Conservation (phyloP, 1,140 invertebrate genomes). For the Halictus rubicundus region DNA sequence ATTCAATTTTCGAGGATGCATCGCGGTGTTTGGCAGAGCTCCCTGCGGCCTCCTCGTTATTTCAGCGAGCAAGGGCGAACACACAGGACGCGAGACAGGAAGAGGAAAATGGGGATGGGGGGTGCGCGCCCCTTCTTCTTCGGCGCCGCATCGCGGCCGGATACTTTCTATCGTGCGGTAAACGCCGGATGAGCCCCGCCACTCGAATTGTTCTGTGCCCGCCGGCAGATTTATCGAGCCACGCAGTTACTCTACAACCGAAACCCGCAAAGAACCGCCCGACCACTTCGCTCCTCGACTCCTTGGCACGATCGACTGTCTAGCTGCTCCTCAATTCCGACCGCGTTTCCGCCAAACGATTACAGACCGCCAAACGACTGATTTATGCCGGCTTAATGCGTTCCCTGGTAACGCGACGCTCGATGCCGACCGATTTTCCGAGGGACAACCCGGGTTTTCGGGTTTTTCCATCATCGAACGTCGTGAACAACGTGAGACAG, state of each 20-base stretch:
- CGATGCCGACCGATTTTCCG: too few species aligned
- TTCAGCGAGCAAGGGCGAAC: constrained; percentile 4
- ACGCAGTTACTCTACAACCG: background rate
- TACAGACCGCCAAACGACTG: constrained; percentile 9
- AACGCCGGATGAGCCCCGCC: constrained; percentile 59
- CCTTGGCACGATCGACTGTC: constrained; percentile 35
- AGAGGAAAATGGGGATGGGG: background rate
- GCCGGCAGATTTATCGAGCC: constrained; percentile 51
- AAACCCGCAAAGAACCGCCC: background rate
- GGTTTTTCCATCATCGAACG: too few species aligned
- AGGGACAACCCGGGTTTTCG: too few species aligned
- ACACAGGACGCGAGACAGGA: too few species aligned
- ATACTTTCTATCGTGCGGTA: constrained; percentile 65
- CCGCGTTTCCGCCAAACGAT: constrained; percentile 36
- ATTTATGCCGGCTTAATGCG: constrained; percentile 18
- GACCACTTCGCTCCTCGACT: background rate
- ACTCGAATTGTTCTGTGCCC: constrained; percentile 42
- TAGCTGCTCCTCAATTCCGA: constrained; percentile 56
- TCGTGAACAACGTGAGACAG: too few species aligned
- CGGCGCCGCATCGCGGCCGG: constrained; percentile 43
- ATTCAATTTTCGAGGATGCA: constrained; percentile 50
- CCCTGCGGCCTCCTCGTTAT: constrained; percentile 50
- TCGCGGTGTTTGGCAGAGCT: constrained; percentile 43
- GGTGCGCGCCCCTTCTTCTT: constrained; percentile 10
- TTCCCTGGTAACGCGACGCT: background rate